Base-by-base conservation (phyloP, 2,797 vertebrate genomes). In the Oreochromis mossambicus region DNA sequence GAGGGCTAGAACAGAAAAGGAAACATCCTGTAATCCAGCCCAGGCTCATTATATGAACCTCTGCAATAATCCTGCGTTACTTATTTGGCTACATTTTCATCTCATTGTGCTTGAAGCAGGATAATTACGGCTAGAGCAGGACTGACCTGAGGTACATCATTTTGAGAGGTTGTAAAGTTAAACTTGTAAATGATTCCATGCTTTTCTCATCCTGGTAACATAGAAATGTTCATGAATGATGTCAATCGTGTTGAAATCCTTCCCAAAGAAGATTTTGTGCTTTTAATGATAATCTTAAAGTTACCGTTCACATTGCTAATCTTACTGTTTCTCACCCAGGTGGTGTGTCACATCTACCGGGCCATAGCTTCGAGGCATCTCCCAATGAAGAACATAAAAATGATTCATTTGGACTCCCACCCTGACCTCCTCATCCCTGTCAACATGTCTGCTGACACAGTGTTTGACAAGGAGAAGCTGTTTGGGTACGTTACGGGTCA, bases 381-480 rank as follows among this genome's bases (percentile, higher is more conserved):
- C 83, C 98, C 98, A 11, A 83, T 93, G 88, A 95, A 92, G 87
- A 93, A 97, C 88, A 93, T 99, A 73, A 97, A 95, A 83, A 97
- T 99, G 94, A 89, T 99, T 81, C 98, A 99, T 89, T 90, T 99
- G 61, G 98, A 99, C 95, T 99, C 98, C 5, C 98, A 99, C 70
- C 98, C 98, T 6, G 98, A 99, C 90, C 97, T 99, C 21, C 97
- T 99, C 4, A 99, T 99, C 87, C 97, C 98, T 1, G 97, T 99
- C 81, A 98, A 98, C 93, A 99, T 99, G 98, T 93, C 96, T 38
- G 98, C 98, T 3, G 97, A 98, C 92, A 97, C 97, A 0, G 98
- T 99, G 17, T 99, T 97, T 86, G 97, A 99, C 58, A 99, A 99
- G 95, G 98, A 99, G 78, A 88, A 96, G 34, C 96, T 99, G 70